Percentiles rank a stretch among this genome's conserved stretches.
Conservation (phyloP, 2,113 vertebrate genomes). For the Sciurus niger region DNA sequence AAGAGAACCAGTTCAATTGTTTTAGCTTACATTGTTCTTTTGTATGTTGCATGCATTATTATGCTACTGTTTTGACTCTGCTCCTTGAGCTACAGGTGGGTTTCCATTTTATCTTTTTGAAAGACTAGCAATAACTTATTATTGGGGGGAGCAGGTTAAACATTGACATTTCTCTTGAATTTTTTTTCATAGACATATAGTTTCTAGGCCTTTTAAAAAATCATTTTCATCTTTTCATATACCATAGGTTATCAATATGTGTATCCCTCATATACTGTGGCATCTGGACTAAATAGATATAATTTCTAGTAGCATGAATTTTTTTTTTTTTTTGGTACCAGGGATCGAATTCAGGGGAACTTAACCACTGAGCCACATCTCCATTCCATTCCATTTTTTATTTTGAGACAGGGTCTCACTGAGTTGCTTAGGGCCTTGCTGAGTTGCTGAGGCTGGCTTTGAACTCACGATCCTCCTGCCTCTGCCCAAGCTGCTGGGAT, state of each 20-base stretch:
- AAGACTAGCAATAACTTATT: neutral
- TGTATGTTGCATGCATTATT: conserved; percentile 45
- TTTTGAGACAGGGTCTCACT: too few relatives aligned
- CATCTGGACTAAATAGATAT: neutral
- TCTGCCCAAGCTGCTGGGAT: too few relatives aligned
- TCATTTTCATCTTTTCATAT: conserved; percentile 34
- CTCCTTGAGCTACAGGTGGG: neutral
- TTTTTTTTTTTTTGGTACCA: neutral
- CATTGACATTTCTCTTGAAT: conserved; percentile 21
- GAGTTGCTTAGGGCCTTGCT: too few relatives aligned
- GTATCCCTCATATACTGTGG: neutral
- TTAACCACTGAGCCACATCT: too few relatives aligned
- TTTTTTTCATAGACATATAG: conserved; percentile 20
- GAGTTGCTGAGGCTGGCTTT: too few relatives aligned
- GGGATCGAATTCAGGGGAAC: too few relatives aligned
- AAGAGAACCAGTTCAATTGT: neutral
- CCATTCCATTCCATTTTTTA: too few relatives aligned
- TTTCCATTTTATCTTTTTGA: conserved; percentile 49
- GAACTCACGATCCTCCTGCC: too few relatives aligned
- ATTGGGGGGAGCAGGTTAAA: conserved; percentile 25
- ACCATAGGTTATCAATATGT: neutral
- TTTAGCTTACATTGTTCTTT: conserved; percentile 24
- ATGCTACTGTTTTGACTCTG: conserved; percentile 33
- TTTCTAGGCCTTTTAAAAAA: neutral
- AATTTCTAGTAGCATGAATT: neutral